Base-by-base conservation (phyloP, 2,113 vertebrate species). In the Egretta garzetta region DNA sequence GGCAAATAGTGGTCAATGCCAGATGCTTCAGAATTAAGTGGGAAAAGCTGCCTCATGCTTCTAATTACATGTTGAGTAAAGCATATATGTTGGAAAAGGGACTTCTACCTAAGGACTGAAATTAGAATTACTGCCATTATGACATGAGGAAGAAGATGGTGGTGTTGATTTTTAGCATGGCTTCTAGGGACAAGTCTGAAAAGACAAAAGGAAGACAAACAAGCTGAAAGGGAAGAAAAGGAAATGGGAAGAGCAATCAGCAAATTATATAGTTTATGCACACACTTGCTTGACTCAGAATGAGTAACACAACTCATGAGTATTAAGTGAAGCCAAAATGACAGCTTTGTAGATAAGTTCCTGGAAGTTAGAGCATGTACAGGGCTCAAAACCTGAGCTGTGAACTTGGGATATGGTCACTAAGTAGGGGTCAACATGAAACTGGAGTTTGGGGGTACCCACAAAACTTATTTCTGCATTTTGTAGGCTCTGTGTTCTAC, bases 11-110 rank as follows among this genome's bases (percentile, higher is more conserved):
- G 55, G 60, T 85, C 43, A 74, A 14, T 14, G 22, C 63, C 72
- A 95, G 73, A 96, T 91, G 60, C 80, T 89, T 94, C 41, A 74
- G 37, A 72, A 55, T 77, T 71, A 64, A 90, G 52, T 88, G 70
- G 43, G 70, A 22, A 94, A 93, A 96, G 26, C 73, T 87, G 56
- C 52, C 56, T 94, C 30, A 45, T 91, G 64, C 43, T 96, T 83
- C 62, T 86, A 72, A 93, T 86, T 88, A 71, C 21, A 32, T 37
- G 37, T 27, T 53, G 74, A 84, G 20, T 91, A 80, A 83, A 83
- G 33, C 20, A 53, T 66, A 4, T n/a, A 23, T 43, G 3, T 59
- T 75, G 17, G 52, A 63, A 79, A 83, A 83, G 14, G 5, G n/a
- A 66, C 14, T 90, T 68, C n/a, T 75, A 27, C 10, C 5, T 58